Percentiles rank a stretch among this genome's conserved stretches.
Conservation (phyloP, 1,140 invertebrate species). For the Hydropsyche tenuis region DNA sequence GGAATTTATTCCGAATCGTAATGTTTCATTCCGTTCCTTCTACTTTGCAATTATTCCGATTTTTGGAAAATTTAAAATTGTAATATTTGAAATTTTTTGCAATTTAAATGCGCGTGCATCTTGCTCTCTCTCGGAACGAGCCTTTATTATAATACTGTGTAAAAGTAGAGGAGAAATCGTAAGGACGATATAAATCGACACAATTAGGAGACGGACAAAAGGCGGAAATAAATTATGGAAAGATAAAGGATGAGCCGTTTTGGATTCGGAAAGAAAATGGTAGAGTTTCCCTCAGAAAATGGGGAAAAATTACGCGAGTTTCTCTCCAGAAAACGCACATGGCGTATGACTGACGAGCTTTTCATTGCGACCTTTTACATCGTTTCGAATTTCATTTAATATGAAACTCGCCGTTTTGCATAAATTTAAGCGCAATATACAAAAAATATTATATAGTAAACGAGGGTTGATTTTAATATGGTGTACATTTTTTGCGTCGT, state of each 20-base stretch:
- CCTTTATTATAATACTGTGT: neutral
- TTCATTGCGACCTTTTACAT: neutral
- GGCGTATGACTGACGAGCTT: slow-evolving; percentile 15
- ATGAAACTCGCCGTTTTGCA: too few relatives aligned
- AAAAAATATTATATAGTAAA: too few relatives aligned
- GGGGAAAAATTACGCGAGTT: slow-evolving; percentile 2
- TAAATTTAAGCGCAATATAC: too few relatives aligned
- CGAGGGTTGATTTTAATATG: too few relatives aligned
- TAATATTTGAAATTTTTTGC: slow-evolving; percentile 1
- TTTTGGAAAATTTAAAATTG: neutral
- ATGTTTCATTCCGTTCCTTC: neutral
- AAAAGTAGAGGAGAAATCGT: neutral
- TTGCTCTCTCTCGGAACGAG: too few relatives aligned
- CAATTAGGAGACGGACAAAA: slow-evolving; percentile 18
- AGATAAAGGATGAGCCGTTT: neutral
- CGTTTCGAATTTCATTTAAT: too few relatives aligned
- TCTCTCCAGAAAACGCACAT: neutral
- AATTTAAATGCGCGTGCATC: neutral
- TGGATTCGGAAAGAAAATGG: neutral
- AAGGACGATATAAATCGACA: slow-evolving; percentile 5
- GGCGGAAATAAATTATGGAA: slow-evolving; percentile 11
- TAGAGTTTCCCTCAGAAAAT: neutral
- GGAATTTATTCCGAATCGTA: slow-evolving; percentile 12
- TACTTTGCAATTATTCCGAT: neutral
- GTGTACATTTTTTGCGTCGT: too few relatives aligned